Evolutionary conservation across 2,113 vertebrate species (phyloP), one percentile per base, ranked within the genome.

Genomic region (Callaeas wilsoni): DNA sequence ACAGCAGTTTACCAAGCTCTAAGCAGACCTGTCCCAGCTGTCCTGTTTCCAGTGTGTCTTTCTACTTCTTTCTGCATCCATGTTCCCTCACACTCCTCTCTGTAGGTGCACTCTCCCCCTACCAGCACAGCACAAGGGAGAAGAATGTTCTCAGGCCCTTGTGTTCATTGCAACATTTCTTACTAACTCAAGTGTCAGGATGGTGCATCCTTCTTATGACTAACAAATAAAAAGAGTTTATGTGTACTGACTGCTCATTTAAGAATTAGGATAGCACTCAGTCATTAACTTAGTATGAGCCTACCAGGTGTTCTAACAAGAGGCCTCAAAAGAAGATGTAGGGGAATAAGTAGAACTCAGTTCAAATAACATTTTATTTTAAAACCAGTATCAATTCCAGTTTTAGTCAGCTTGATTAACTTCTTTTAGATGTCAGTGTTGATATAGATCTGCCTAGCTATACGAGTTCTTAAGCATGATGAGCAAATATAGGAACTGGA

Each of bases 31-130:
- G 5, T 9, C 6, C 52, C 33, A 16, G 17, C 13, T 39, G 2
- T 46, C 25, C 25, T 50, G 12, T 6, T 75, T 47, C 63, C 14
- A 22, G 4, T 10, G n/a, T 35, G 27, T 14, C 39, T 67, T 67
- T 37, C 47, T 88, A 4, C 19, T 39, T 18, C 2, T 25, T 9
- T 47, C 21, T 78, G 29, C 42, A 20, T 10, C 19, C 7, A 6
- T 3, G 6, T 9, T 67, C 10, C 18, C 8, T n/a, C 26, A 30
- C 0, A 2, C 5, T 69, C 10, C 21, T 23, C 23, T 65, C 15
- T n/a, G 16, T 25, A 59, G 27, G 21, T 44, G 13, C n/a, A 7
- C 5, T 55, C 46, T 47, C 42, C 74, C 7, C 7, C 26, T 27
- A 42, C 33, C 19, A 57, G 29, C 1, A 1, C 27, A 83, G 39